Evolutionary conservation across 2,113 vertebrate genomes (phyloP).

Genomic region (Scomber japonicus): DNA sequence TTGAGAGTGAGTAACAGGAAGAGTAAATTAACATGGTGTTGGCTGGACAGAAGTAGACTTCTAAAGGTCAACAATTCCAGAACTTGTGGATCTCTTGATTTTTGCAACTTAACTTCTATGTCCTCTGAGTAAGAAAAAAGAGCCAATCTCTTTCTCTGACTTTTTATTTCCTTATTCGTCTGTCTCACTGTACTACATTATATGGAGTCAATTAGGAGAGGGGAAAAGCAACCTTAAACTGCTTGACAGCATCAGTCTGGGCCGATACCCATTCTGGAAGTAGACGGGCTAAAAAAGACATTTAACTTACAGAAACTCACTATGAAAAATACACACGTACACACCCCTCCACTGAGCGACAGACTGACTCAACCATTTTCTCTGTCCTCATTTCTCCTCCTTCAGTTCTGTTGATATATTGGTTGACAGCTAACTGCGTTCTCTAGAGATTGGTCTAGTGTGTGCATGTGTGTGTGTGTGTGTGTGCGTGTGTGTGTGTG

Average conservation of each 20-base stretch:
- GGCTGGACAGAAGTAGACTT: no score
- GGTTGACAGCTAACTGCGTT: constrained; percentile 7
- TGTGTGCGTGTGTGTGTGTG: not conserved
- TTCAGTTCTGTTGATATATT: constrained; percentile 7
- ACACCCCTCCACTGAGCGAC: constrained; percentile 5
- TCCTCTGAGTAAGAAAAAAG: no score
- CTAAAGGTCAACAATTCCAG: no score
- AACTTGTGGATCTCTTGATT: not conserved
- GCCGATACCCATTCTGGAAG: constrained; percentile 22
- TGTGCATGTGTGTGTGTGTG: not conserved
- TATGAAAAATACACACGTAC: not conserved
- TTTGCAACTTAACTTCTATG: no score
- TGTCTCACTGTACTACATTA: no score
- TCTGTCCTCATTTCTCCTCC: not conserved
- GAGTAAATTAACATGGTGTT: no score
- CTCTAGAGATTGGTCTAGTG: constrained; percentile 7
- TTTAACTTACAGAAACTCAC: not conserved
- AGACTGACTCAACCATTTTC: constrained; percentile 7
- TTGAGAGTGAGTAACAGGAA: no score
- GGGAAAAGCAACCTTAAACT: constrained; percentile 37
- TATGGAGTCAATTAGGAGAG: no score
- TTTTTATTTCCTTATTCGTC: no score
- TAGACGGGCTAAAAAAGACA: constrained; percentile 22
- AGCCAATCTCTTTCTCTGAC: no score
- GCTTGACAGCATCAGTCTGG: constrained; percentile 49